Evolutionary conservation across 1,140 invertebrate genomes (phyloP), one percentile per base, ranked within the genome.

Genomic region (Trichonephila inaurata): DNA sequence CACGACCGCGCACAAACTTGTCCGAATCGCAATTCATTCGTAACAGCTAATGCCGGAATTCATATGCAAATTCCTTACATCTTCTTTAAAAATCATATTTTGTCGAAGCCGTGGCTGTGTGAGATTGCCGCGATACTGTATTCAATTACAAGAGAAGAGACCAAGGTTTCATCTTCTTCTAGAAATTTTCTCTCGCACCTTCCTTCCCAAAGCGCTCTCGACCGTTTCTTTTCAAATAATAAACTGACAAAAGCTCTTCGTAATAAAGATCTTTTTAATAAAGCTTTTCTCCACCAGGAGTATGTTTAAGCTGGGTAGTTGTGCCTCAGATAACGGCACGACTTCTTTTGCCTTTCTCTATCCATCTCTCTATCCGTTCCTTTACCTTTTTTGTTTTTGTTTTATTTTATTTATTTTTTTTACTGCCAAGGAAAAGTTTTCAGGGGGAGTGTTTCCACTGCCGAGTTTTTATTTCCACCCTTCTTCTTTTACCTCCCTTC

Each of bases 231-330:
- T 93, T 93, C 85, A 93, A 93, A 93, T 93, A 93, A 93, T 93
- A 93, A 88, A 93, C 92, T 89, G 92, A 93, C 92, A 93, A 93
- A 93, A 93, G 92, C 92, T 88, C 24, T 89, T 89, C 85, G 92
- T 93, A 88, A 93, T 93, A 93, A 93, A 93, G 92, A 93, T 93
- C 92, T 93, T 93, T 93, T 93, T 93, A 93, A 93, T 93, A 93
- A 93, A 93, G 92, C 62, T 64, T 61, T 44, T 66, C 21, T 69
- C 69, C 28, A 82, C 33, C 86, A 28, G 28, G 89, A 77, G 89
- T 83, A 77, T 91, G 89, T 83, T 91, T 91, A 93, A 93, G 92
- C 81, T 72, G 12, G 28, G 72, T 91, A 82, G 90, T 51, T 33
- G 33, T 40, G 62, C 28, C 64, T 72, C 51, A 77, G 72, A 81